Evolutionary conservation across 2,797 vertebrate species (phyloP), one percentile per base, ranked within the genome.

Genomic region (Leptoclinus maculatus): DNA sequence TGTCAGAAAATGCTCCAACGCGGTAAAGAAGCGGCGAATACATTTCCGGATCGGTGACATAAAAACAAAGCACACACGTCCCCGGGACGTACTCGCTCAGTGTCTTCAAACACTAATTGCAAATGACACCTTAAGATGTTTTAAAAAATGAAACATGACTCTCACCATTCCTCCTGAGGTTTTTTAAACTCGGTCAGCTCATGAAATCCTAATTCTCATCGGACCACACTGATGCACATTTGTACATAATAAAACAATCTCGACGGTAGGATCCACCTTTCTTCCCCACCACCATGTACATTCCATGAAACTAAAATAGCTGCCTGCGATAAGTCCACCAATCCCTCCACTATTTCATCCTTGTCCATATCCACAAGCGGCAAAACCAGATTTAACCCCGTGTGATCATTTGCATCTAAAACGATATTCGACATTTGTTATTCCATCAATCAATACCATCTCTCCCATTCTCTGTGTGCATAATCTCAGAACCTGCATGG

Each of bases 391-490:
- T 91, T 84, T 71, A 90, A 88, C 87, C 83, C 85, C 76, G 71
- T 93, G 75, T 92, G 94, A 95, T 94, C 93, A 94, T 95, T 95
- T 95, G 93, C 94, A 95, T 95, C 94, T 94, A 93, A 94, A 95
- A 95, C 93, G 92, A 95, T 95, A 93, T 93, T 93, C 85, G 87
- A 92, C 94, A 91, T 94, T 94, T 94, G 92, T 93, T 93, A 94
- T 94, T 94, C 92, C 93, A 94, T 95, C 94, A 92, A 94, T 96
- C 94, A 94, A 92, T 91, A 92, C 91, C 92, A 95, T 95, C 94
- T 93, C 71, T 86, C 27, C 83, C 69, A 77, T 91, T 93, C 89
- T 91, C 83, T 85, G 81, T 83, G 83, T 83, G 91, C 88, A 84
- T 94, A 95, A 95, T 95, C 94, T 94, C 80, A 89, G 89, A 88